phyloP scores from a whole-genome alignment of 2,113 vertebrate genomes.

The Athene noctua region DNA sequence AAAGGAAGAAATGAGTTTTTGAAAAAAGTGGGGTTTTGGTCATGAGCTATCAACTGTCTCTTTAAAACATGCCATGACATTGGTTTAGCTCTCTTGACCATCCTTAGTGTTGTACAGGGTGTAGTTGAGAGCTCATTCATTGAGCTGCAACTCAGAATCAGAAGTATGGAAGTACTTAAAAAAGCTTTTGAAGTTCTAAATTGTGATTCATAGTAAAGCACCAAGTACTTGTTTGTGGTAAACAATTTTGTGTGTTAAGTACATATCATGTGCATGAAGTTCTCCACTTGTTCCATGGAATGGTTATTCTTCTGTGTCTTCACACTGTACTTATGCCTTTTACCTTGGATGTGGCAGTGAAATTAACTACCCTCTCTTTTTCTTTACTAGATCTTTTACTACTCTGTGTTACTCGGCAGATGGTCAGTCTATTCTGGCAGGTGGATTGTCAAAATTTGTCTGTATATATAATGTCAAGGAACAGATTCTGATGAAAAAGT shows the following conservation, averaged over 20 bases:
- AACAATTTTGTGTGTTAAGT: background rate
- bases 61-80: background rate
- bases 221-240: background rate
- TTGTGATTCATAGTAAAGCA: background rate
- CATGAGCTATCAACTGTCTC: background rate
- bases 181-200: background rate
- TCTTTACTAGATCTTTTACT: conserved; percentile 84
- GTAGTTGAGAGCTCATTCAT: background rate
- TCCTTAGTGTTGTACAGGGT: background rate
- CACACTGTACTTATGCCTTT: background rate
- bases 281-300: background rate
- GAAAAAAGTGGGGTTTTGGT: background rate
- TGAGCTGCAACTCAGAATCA: background rate
- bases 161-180: background rate
- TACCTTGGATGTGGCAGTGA: background rate
- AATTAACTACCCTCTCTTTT: background rate
- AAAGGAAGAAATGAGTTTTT: background rate
- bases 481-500: conserved; percentile 94
- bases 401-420: conserved; percentile 94
- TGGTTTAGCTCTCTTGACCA: background rate
- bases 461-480: conserved; percentile 93
- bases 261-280: background rate
- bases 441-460: conserved; percentile 92
- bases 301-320: background rate
- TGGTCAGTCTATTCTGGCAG: conserved; percentile 87